phyloP scores from a whole-genome alignment of 1,140 invertebrate genomes.

The Bombus picipes region DNA sequence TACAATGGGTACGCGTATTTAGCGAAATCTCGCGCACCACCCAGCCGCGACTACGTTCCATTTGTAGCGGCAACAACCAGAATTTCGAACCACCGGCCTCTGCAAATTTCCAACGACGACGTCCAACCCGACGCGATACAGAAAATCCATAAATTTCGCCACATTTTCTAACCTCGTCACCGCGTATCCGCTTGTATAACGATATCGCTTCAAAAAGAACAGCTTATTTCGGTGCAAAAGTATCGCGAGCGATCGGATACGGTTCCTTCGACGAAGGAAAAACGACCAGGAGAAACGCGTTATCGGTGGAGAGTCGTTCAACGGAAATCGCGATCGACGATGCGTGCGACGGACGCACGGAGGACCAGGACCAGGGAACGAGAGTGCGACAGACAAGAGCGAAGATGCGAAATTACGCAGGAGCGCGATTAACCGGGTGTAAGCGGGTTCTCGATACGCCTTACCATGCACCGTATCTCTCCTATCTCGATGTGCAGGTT shows the following conservation, averaged over 20 bases:
- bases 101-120: constrained; percentile 21
- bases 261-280: not conserved
- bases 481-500: constrained; percentile 25
- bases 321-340: constrained; percentile 18
- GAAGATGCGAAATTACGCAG: constrained; percentile 58
- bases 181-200: too few relatives aligned
- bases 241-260: not conserved
- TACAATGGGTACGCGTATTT: constrained; percentile 39
- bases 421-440: constrained; percentile 51
- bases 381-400: too few relatives aligned
- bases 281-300: not conserved
- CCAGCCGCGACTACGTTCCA: constrained; percentile 4
- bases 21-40: constrained; percentile 27
- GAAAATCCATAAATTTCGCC: not conserved
- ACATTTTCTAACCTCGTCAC: not conserved
- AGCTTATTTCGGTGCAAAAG: not conserved
- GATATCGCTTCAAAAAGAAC: not conserved
- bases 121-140: not conserved
- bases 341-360: not conserved
- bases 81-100: not conserved
- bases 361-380: too few relatives aligned
- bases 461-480: constrained; percentile 28
- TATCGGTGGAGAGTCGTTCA: not conserved
- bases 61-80: constrained; percentile 10
- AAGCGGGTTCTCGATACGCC: constrained; percentile 56